Evolutionary conservation across 2,113 vertebrate genomes (phyloP), one percentile per base, ranked within the genome.

Genomic region (Istiophorus platypterus): DNA sequence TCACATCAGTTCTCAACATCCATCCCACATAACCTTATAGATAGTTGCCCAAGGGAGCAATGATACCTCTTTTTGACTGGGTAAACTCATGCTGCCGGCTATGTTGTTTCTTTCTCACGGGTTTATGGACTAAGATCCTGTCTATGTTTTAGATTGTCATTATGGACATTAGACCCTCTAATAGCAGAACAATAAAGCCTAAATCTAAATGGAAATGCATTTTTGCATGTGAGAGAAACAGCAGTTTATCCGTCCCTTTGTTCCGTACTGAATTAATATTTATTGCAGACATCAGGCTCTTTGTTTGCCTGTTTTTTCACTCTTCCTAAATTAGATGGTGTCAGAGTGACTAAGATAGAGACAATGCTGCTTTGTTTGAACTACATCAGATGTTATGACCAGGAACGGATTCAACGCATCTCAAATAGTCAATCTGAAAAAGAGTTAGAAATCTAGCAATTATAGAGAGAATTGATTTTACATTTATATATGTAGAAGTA

Each of bases 181-280:
- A 81, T 64, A 51, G 26, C n/a, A 51, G 63, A 7, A 71, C 66
- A 78, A 76, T 58, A 56, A 31, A 58, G 22, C 31, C 67, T 26
- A 29, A 66, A 70, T 83, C 22, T 65, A 51, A 88, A 80, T 82
- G 61, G 66, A 78, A 78, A 82, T 76, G 24, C 17, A 10, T 39
- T 58, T 67, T 72, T 24, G 10, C 66, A 76, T 83, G 82, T 66
- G 77, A 59, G 76, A 76, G 82, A 83, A 85, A 52, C 65, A 6
- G 45, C 83, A 73, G 72, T 54, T 83, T 71, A 69, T 76, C 45
- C 27, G 64, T 76, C 18, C 67, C 13, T 85, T 88, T 88, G 79
- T 78, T 89, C 74, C 41, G 39, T 20, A 6, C 63, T 78, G 54
- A 83, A 89, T 88, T 75, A 72, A 89, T 83, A 89, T 88, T 78